Evolutionary conservation across 2,113 vertebrate genomes (phyloP), one percentile per base, ranked within the genome.

Genomic region (Chelonoidis abingdonii): DNA sequence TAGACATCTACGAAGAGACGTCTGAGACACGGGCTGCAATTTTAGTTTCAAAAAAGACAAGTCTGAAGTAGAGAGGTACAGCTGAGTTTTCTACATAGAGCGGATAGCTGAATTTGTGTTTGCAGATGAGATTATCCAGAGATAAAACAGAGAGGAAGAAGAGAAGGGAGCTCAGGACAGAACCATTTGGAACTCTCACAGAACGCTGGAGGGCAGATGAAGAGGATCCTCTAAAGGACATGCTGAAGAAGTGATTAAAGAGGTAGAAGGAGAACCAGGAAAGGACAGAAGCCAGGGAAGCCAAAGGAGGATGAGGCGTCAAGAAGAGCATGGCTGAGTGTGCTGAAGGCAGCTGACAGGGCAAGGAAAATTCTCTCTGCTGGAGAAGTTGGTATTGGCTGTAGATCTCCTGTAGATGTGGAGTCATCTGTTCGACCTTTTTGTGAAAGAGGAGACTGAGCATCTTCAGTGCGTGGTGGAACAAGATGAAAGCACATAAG

Each of bases 351-450:
- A 13, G 38, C 10, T 44, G 22, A 47, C 24, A 76, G 41, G 11
- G 14, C 41, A 76, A 76, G 72, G 22, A 76, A 41, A 44, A 47
- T 76, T 41, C 41, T 41, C 41, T 41, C 98, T 27, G 98, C 97
- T 0, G 99, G 99, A 2, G 99, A 99, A 3, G 99, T 99, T 76
- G 99, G 99, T 99, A 99, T 98, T 1, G 99, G 99, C 97, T 99
- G 99, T 91, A 99, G 97, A 22, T 99, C 99, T 1, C 98, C 99
- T 0, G 98, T 98, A 59, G 99, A 99, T 4, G 99, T 98, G 81
- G 99, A 98, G 54, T 99, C 99, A 22, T 99, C 98, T 1, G 99
- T 93, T 47, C 98, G 96, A 0, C 97, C 96, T 56, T 98, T 98
- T 88, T 98, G 99, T 7, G 98, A 98, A 0, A 98, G 98, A 24